Percentiles rank a stretch among this genome's conserved stretches.
phyloP scores from a whole-genome alignment of 2,797 vertebrate genomes.

The Hippopotamyrus pictus region DNA sequence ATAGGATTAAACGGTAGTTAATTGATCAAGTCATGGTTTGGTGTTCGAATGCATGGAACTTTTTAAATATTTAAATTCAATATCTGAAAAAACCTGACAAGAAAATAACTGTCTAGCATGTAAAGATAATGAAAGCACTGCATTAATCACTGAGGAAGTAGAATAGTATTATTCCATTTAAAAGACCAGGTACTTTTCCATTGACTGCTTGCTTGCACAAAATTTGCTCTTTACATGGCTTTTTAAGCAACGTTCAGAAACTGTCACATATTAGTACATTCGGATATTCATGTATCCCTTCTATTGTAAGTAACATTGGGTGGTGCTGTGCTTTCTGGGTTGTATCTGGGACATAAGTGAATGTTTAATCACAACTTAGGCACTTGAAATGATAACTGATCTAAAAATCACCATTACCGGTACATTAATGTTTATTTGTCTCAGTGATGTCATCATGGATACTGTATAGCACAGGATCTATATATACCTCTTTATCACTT shows the following conservation, averaged over 20 bases:
- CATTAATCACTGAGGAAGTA: not conserved
- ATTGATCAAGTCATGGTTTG: conserved; percentile 25
- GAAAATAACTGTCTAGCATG: not conserved
- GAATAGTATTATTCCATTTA: not conserved
- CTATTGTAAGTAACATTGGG: not conserved
- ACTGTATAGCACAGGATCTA: not conserved
- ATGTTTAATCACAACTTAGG: not conserved
- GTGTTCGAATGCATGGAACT: not conserved
- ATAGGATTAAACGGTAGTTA: conserved; percentile 24
- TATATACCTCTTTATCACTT: not conserved
- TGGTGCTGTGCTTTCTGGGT: not conserved
- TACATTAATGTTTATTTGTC: not conserved
- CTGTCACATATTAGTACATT: not conserved
- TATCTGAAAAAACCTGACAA: not conserved
- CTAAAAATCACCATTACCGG: not conserved
- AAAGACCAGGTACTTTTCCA: not conserved
- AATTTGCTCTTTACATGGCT: not conserved
- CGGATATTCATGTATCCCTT: not conserved
- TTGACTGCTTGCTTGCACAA: not conserved
- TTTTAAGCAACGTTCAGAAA: not conserved
- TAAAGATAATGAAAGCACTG: not conserved
- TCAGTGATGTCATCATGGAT: not conserved
- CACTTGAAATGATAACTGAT: not conserved
- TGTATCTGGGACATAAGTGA: not conserved
- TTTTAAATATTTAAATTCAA: conserved; percentile 10